Conservation (phyloP, 2,113 vertebrate species). For the Syngnathus floridae region DNA sequence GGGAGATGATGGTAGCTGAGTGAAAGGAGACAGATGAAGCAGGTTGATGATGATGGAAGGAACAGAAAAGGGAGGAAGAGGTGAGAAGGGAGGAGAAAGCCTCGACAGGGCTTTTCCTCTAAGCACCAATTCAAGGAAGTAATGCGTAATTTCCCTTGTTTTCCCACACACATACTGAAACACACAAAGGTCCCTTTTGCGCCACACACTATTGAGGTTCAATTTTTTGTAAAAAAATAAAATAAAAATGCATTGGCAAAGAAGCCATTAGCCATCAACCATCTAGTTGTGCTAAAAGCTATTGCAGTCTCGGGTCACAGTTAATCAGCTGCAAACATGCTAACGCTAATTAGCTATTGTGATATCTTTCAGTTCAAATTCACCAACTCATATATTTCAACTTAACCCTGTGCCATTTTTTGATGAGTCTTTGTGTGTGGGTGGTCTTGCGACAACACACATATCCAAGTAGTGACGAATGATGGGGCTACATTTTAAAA, state of each 20-base stretch:
- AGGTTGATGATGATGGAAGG: slow-evolving; percentile 44
- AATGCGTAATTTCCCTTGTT: slow-evolving; percentile 69
- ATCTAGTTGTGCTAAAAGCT: too few relatives aligned
- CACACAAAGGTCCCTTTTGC: slow-evolving; percentile 10
- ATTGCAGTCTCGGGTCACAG: too few relatives aligned
- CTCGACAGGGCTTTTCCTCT: slow-evolving; percentile 71
- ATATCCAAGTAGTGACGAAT: slow-evolving; percentile 26
- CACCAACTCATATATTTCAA: background rate
- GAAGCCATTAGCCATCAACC: background rate
- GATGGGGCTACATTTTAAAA: slow-evolving; percentile 13
- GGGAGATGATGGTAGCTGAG: background rate
- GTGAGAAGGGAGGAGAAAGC: slow-evolving; percentile 59
- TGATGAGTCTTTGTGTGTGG: slow-evolving; percentile 21
- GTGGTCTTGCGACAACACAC: slow-evolving; percentile 34
- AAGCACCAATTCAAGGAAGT: slow-evolving; percentile 69
- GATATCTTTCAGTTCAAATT: background rate
- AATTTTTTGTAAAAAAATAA: background rate
- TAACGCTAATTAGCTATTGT: too few relatives aligned
- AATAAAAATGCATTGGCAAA: background rate
- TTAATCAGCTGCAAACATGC: too few relatives aligned
- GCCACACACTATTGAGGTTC: too few relatives aligned
- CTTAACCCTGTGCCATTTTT: background rate
- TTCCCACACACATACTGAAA: slow-evolving; percentile 26
- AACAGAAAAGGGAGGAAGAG: slow-evolving; percentile 49
- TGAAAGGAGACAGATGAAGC: slow-evolving; percentile 22